Evolutionary conservation across 2,797 vertebrate species (phyloP).

Genomic region (Hippoglossus hippoglossus): DNA sequence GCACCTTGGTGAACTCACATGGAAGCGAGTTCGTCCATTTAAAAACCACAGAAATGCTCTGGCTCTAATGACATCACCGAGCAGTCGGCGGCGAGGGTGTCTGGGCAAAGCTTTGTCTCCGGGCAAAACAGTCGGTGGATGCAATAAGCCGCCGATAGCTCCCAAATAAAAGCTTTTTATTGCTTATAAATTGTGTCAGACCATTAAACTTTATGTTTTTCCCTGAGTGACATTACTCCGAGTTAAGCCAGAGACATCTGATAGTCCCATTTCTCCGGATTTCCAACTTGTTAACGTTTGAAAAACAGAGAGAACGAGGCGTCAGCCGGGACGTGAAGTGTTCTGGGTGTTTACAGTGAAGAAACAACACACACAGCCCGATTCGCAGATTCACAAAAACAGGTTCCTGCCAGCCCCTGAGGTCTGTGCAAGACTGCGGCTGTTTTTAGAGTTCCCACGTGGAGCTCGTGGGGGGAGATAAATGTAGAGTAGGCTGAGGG

Average conservation of each 20-base stretch:
- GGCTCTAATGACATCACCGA: slow-evolving; percentile 70
- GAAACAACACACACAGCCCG: slow-evolving; percentile 10
- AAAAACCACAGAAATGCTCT: slow-evolving; percentile 69
- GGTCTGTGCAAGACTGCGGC: slow-evolving; percentile 21
- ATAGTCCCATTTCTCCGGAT: slow-evolving; percentile 25
- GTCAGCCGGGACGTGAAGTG: not conserved
- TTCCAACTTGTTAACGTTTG: slow-evolving; percentile 42
- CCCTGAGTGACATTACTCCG: slow-evolving; percentile 55
- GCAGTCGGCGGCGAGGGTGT: slow-evolving; percentile 65
- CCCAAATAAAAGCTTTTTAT: slow-evolving; percentile 76
- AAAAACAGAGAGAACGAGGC: slow-evolving; percentile 21
- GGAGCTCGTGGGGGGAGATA: slow-evolving; percentile 63
- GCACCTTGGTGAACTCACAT: slow-evolving; percentile 66
- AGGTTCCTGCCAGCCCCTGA: slow-evolving; percentile 42
- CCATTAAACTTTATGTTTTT: slow-evolving; percentile 74
- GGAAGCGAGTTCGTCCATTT: slow-evolving; percentile 53
- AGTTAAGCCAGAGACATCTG: slow-evolving; percentile 44
- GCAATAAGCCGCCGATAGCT: slow-evolving; percentile 65
- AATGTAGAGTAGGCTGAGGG: slow-evolving; percentile 61
- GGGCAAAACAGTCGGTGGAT: slow-evolving; percentile 63
- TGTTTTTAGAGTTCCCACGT: slow-evolving; percentile 71
- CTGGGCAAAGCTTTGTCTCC: slow-evolving; percentile 67
- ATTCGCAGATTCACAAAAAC: slow-evolving; percentile 40
- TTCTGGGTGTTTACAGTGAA: slow-evolving; percentile 16
- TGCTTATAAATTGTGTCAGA: slow-evolving; percentile 70